A percentile compares a stretch with the other conserved stretches of the same genome.
These are phyloP conservation scores for Sycophaga agraensis DNA, from an alignment of 1,140 invertebrate species.

Conservation along the genomic window DNA sequence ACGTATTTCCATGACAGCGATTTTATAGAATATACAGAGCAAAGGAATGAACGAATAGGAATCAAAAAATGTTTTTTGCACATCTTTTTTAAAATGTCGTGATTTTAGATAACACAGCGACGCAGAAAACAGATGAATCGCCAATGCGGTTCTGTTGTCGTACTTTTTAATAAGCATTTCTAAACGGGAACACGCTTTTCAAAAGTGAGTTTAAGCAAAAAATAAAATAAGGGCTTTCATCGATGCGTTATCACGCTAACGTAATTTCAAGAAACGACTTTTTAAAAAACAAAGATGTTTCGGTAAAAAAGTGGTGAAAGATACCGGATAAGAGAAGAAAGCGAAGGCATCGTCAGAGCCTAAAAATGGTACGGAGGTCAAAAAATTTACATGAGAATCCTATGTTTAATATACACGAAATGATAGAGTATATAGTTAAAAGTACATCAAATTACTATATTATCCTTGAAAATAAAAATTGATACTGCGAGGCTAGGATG, in stretches of 20 bases:
- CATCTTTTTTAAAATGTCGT: constrained; percentile 5
- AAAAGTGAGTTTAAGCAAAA: constrained; percentile 15
- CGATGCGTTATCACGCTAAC: constrained; percentile 20
- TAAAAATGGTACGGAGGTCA: neutral
- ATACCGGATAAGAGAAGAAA: neutral
- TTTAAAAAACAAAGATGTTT: neutral
- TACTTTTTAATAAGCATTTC: constrained; percentile 26
- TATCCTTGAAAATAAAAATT: constrained; percentile 8
- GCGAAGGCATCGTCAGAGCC: constrained; percentile 13
- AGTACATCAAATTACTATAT: constrained; percentile 16
- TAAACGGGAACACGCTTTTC: constrained; percentile 28
- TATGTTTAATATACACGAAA: constrained; percentile 19
- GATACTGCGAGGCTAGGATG: constrained; percentile 4
- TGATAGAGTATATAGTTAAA: constrained; percentile 13
- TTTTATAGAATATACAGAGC: constrained; percentile 27
- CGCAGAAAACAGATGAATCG: neutral
- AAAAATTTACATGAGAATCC: constrained; percentile 12
- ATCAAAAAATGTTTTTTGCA: constrained; percentile 14
- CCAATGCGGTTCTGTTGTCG: constrained; percentile 22
- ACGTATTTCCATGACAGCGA: constrained; percentile 27
- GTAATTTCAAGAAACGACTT: constrained; percentile 6
- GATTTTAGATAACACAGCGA: neutral
- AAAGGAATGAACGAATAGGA: neutral
- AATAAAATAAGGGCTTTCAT: constrained; percentile 26
- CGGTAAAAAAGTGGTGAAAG: neutral